Base-by-base conservation (phyloP, 2,113 vertebrate species). In the Haemorhous mexicanus region DNA sequence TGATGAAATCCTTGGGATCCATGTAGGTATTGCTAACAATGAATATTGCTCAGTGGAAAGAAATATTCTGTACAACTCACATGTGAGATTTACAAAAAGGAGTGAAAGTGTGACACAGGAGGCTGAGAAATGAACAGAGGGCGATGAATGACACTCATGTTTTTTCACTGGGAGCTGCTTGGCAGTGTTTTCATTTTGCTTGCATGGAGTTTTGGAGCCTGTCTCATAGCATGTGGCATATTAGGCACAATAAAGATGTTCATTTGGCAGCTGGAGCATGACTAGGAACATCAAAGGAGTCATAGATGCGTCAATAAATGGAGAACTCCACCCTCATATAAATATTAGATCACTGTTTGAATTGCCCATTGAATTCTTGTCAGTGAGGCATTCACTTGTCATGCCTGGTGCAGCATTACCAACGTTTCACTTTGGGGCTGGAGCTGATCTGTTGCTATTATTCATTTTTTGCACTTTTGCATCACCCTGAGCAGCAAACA, bases 241-340 rank as follows among this genome's bases (percentile, higher is more conserved):
- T 97, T 95, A 89, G 95, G 94, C 84, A 95, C 93, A 97, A 92
- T 96, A 97, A 97, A 97, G 95, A 93, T 96, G 97, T 96, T 97
- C 97, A 97, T 93, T 94, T 98, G 97, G 97, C 96, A 97, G 96
- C 94, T 96, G 90, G 87, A 95, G 89, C 72, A 94, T 83, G 94
- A 96, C 91, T 84, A 93, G 89, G 69, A 96, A 83, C 96, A 97
- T 97, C 94, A 88, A 80, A 93, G 94, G 96, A 95, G 84, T 91
- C 84, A 77, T 84, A 93, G 84, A 95, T 73, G 76, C 59, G 37
- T 94, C 79, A 89, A 46, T 89, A 94, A 93, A 89, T 56, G 58
- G 95, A 78, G 95, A 96, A 90, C 93, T 96, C 93, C 56, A n/a
- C 64, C 63, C 85, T 94, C 84, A 21, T 84, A 50, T 87, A 90